Evolutionary conservation across 2,113 vertebrate genomes (phyloP).

Genomic region (Piaya cayana): DNA sequence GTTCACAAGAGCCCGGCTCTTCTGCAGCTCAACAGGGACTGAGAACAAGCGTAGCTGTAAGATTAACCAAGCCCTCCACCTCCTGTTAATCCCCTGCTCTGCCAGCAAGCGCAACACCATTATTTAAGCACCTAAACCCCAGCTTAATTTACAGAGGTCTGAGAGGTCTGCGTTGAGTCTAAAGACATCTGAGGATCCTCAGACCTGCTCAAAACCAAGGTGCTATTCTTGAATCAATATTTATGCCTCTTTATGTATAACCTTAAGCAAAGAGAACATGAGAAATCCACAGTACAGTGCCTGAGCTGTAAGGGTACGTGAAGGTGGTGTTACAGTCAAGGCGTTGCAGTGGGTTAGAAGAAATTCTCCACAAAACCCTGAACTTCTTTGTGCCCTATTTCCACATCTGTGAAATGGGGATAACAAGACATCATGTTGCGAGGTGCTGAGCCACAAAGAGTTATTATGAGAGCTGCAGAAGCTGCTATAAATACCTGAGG

Average conservation of each 20-base stretch:
- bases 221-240: neutral
- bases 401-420: constrained; percentile 50
- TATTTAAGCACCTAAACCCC: neutral
- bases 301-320: neutral
- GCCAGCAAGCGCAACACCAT: neutral
- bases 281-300: neutral
- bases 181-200: neutral
- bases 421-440: neutral
- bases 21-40: neutral
- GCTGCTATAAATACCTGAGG: constrained; percentile 62
- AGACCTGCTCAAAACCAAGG: neutral
- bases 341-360: neutral
- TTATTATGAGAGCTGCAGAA: constrained; percentile 55
- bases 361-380: neutral
- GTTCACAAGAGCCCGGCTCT: neutral
- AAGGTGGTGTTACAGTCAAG: neutral
- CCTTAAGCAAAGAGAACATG: neutral
- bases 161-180: neutral
- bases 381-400: constrained; percentile 16
- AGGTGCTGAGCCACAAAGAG: constrained; percentile 49
- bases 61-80: neutral
- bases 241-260: neutral
- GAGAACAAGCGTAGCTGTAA: neutral
- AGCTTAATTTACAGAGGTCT: neutral
- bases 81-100: neutral